phyloP scores from a whole-genome alignment of 2,113 vertebrate species.

The Syngnathus typhle region DNA sequence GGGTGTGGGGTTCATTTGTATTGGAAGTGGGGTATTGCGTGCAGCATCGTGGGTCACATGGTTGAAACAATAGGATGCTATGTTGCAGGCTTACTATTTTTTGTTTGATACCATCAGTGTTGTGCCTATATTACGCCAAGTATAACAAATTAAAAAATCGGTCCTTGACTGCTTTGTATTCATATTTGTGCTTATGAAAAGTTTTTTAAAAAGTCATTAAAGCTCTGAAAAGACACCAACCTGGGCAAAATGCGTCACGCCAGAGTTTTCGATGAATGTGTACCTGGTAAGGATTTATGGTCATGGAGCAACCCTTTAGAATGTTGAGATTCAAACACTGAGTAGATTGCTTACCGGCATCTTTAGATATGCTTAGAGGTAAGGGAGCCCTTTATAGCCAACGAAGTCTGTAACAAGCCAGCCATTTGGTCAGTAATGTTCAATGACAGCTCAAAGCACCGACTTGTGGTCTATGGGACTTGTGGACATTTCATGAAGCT shows the following conservation, averaged over 20 bases:
- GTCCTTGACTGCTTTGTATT: background rate
- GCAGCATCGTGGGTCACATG: slow-evolving; percentile 9
- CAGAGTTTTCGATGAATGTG: slow-evolving; percentile 3
- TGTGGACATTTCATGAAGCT: slow-evolving; percentile 55
- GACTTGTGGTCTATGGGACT: slow-evolving; percentile 48
- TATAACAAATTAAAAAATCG: background rate
- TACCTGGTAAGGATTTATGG: background rate
- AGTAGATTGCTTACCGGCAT: slow-evolving; percentile 13
- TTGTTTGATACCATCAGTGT: background rate
- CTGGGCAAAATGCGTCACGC: background rate
- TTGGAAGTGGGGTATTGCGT: slow-evolving; percentile 28
- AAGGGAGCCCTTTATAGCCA: slow-evolving; percentile 44
- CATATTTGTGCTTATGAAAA: background rate
- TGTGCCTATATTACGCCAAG: too few relatives aligned
- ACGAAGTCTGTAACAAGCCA: slow-evolving; percentile 30
- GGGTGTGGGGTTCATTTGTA: slow-evolving; percentile 17
- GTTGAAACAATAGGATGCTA: background rate
- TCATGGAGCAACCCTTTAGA: slow-evolving; percentile 9
- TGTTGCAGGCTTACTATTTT: background rate
- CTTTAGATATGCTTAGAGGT: slow-evolving; percentile 20
- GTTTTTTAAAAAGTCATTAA: background rate
- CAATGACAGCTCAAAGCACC: slow-evolving; percentile 51
- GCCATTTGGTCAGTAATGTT: slow-evolving; percentile 53
- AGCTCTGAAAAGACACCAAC: background rate
- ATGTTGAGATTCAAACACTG: slow-evolving; percentile 10